A percentile compares a stretch with the other conserved stretches of the same genome.
These are phyloP conservation scores for Triplophysa bombifrons DNA, from an alignment of 2,797 vertebrate species.

Conservation along the genomic window DNA sequence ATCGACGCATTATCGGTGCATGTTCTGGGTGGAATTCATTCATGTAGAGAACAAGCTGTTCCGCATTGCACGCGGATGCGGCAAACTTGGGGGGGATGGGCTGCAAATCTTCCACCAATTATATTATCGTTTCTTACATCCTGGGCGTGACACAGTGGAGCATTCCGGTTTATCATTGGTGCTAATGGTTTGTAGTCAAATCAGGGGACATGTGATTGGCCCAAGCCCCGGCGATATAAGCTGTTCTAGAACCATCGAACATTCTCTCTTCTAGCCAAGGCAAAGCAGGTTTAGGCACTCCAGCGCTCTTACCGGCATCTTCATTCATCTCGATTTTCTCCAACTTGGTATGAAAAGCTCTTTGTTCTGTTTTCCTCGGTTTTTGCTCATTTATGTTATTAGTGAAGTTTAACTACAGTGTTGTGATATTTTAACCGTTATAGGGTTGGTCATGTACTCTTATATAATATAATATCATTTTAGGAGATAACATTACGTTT, in stretches of 20 bases:
- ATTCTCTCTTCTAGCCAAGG: constrained; percentile 64
- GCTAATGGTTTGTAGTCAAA: background rate
- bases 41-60: constrained; percentile 18
- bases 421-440: no score
- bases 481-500: no score
- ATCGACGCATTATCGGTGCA: background rate
- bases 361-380: background rate
- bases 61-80: constrained; percentile 31
- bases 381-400: no score
- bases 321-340: constrained; percentile 21
- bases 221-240: constrained; percentile 65
- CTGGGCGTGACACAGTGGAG: background rate
- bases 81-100: constrained; percentile 32
- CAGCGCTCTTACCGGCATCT: constrained; percentile 37
- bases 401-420: no score
- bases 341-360: constrained; percentile 59
- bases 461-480: no score
- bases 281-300: constrained; percentile 22
- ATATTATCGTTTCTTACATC: background rate
- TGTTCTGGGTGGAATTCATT: background rate
- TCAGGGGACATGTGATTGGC: constrained; percentile 69
- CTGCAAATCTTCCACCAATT: background rate
- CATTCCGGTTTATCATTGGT: constrained; percentile 63
- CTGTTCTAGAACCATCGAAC: background rate
- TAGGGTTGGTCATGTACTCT: no score